phyloP scores from a whole-genome alignment of 1,140 invertebrate genomes.

The Trichomalopsis sarcophagae region DNA sequence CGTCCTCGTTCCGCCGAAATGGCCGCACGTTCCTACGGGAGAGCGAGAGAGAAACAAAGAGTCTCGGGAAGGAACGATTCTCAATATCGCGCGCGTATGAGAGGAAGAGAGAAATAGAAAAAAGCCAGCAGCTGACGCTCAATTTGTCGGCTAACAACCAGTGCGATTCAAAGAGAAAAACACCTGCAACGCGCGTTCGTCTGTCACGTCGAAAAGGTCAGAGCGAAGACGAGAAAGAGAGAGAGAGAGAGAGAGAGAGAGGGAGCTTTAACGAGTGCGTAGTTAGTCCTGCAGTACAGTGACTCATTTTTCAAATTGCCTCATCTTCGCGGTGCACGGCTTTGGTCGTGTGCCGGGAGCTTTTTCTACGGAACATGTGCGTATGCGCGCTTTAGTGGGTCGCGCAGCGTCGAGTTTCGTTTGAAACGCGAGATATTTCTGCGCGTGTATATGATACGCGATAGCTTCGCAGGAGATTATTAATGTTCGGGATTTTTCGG shows the following conservation, averaged over 20 bases:
- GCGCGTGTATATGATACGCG: not conserved
- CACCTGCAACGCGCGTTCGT: not conserved
- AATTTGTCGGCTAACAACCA: conserved; percentile 24
- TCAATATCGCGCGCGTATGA: conserved; percentile 9
- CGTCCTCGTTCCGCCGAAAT: not conserved
- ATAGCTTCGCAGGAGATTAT: too few relatives aligned
- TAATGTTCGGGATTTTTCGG: too few relatives aligned
- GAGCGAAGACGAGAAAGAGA: not conserved
- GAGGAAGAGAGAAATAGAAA: not conserved
- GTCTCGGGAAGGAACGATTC: not conserved
- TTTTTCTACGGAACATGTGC: not conserved
- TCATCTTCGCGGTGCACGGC: not conserved
- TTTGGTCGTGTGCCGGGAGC: not conserved
- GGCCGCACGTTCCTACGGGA: not conserved
- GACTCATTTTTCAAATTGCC: not conserved
- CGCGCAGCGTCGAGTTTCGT: not conserved
- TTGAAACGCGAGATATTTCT: not conserved
- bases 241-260: not conserved
- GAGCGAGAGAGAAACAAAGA: not conserved
- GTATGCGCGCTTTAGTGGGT: too few relatives aligned
- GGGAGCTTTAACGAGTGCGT: not conserved
- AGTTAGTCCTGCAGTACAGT: not conserved
- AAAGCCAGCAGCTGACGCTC: conserved; percentile 7
- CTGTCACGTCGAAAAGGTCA: not conserved
- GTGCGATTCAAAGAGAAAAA: conserved; percentile 3